Evolutionary conservation across 2,888 invertebrate species (phyloP), one percentile per base, ranked within the genome.

Genomic region (Lissocephala sabroskyi): DNA sequence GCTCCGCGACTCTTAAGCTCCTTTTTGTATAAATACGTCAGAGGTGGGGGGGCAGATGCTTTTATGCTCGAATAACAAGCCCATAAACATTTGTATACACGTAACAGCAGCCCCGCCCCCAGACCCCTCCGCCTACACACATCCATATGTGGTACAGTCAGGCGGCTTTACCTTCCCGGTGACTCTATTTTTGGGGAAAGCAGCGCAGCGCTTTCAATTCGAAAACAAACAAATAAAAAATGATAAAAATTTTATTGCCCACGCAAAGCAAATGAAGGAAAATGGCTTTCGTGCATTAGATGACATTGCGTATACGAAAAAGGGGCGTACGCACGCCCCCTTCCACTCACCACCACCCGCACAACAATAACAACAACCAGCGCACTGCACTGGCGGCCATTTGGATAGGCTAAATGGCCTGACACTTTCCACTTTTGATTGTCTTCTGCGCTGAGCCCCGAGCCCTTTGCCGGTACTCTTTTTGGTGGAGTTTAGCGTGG

Each of bases 1-100:
- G 2, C 10, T 57, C 53, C n/a, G n/a, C n/a, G n/a, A n/a, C n/a
- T n/a, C n/a, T n/a, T n/a, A n/a, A n/a, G n/a, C n/a, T n/a, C n/a
- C n/a, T n/a, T n/a, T n/a, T n/a, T n/a, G n/a, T 37, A 41, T 47
- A n/a, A n/a, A n/a, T n/a, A n/a, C n/a, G n/a, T n/a, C n/a, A n/a
- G 30, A 41, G 45, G 39, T 26, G 11, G 29, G 10, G 32, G 39
- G n/a, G 33, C 42, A 58, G 65, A 77, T 66, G 78, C 71, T 74
- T 77, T 70, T 77, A 66, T 66, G 71, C 56, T 61, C 55, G 71
- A 75, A 70, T 75, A 70, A 77, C 78, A 77, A 74, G 75, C 67
- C n/a, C 67, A 71, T 77, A 70, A 70, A 70, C 70, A 77, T 70
- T 76, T 53, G 35, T 28, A 11, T 23, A 33, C 35, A n/a, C n/a